Evolutionary conservation across 1,140 invertebrate genomes (phyloP).

Genomic region (Euglossa dilemma): DNA sequence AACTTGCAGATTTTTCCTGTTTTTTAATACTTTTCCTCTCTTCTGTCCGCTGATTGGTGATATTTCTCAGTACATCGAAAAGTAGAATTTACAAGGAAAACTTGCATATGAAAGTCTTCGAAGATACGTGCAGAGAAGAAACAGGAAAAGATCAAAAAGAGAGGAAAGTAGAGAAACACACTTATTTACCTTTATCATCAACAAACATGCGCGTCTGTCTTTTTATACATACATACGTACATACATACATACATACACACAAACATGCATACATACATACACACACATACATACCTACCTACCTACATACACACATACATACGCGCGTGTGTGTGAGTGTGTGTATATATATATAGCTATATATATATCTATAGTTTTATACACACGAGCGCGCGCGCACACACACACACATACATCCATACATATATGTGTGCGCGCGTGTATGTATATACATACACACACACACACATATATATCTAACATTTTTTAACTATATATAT

Average conservation of each 20-base stretch:
- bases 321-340: no score
- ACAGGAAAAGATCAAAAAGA: constrained; percentile 59
- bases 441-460: not conserved
- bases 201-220: constrained; percentile 62
- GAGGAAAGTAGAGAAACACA: constrained; percentile 65
- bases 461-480: constrained; percentile 16
- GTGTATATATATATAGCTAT: no score
- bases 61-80: not conserved
- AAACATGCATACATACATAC: not conserved
- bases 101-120: constrained; percentile 33
- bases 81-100: constrained; percentile 46
- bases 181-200: constrained; percentile 52
- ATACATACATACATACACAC: not conserved
- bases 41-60: not conserved
- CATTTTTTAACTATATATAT: constrained; percentile 36
- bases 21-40: constrained; percentile 53
- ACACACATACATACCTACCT: no score
- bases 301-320: no score
- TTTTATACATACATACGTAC: constrained; percentile 1
- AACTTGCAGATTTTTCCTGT: constrained; percentile 22
- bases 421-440: not conserved
- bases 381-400: not conserved
- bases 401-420: not conserved
- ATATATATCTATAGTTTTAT: no score
- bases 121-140: constrained; percentile 33